A percentile compares a stretch with the other conserved stretches of the same genome.
Conservation (phyloP, 2,797 vertebrate species). For the Distichodus sexfasciatus region DNA sequence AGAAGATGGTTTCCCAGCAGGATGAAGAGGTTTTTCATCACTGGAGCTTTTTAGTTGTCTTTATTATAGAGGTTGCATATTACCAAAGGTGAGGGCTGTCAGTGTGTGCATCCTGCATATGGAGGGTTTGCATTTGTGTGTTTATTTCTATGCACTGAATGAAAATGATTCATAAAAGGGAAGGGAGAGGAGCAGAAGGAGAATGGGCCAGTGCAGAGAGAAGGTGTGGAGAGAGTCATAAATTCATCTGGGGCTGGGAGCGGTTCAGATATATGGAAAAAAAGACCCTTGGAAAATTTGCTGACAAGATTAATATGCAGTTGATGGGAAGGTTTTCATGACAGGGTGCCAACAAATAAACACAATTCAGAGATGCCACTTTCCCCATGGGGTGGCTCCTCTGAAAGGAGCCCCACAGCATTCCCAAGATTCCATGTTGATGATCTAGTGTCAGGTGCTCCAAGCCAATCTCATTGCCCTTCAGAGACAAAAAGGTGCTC, state of each 20-base stretch:
- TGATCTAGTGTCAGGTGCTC: slow-evolving; percentile 72
- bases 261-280: slow-evolving; percentile 50
- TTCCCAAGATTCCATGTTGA: slow-evolving; percentile 68
- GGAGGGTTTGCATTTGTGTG: background rate
- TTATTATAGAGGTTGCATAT: slow-evolving; percentile 54
- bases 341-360: slow-evolving; percentile 95
- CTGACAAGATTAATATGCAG: slow-evolving; percentile 92
- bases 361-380: slow-evolving; percentile 86
- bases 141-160: background rate
- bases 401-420: slow-evolving; percentile 62
- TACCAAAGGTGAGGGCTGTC: slow-evolving; percentile 52
- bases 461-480: slow-evolving; percentile 53
- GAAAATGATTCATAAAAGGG: slow-evolving; percentile 1
- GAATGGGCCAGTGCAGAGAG: slow-evolving; percentile 29
- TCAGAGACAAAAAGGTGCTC: slow-evolving; percentile 65
- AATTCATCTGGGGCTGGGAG: slow-evolving; percentile 58
- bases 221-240: slow-evolving; percentile 57
- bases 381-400: slow-evolving; percentile 50
- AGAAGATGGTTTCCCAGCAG: slow-evolving; percentile 68
- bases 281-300: slow-evolving; percentile 71
- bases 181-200: slow-evolving; percentile 28
- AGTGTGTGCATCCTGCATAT: background rate
- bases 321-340: slow-evolving; percentile 86
- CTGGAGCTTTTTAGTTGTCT: slow-evolving; percentile 63
- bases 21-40: slow-evolving; percentile 65